Evolutionary conservation across 2,113 vertebrate species (phyloP).

Genomic region (Cebidichthys violaceus): DNA sequence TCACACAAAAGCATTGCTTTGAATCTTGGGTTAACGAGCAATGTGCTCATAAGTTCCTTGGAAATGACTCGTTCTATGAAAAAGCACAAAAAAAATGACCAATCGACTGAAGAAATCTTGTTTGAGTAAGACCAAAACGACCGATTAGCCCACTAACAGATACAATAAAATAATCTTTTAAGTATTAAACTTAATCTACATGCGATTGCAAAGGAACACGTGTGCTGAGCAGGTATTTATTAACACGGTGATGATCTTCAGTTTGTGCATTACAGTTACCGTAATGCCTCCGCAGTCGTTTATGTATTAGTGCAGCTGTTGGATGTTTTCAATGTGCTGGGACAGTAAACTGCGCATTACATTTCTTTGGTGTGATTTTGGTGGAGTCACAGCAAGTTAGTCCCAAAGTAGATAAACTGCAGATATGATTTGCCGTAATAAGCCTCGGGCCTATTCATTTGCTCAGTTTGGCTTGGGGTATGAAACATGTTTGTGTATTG

Average conservation of each 20-base stretch:
- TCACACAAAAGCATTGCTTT: background rate
- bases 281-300: conserved; percentile 10
- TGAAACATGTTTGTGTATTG: conserved; percentile 26
- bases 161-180: background rate
- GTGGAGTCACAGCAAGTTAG: conserved; percentile 25
- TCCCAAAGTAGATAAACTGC: conserved; percentile 40
- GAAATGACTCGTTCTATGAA: background rate
- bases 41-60: background rate
- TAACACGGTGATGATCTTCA: background rate
- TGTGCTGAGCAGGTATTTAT: background rate
- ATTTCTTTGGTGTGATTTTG: conserved; percentile 27
- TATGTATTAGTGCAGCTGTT: conserved; percentile 3
- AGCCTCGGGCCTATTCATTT: conserved; percentile 28
- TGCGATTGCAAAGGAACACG: background rate
- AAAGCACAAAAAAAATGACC: background rate
- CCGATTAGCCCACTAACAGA: background rate
- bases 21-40: background rate
- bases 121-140: background rate
- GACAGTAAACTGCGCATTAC: conserved; percentile 15
- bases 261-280: background rate
- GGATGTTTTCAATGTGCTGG: conserved; percentile 16
- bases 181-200: conserved; percentile 9
- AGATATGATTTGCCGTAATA: conserved; percentile 41
- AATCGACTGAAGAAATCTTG: background rate
- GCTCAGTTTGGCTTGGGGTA: conserved; percentile 27